A percentile compares a stretch with the other conserved stretches of the same genome.
Evolutionary conservation across 2,113 vertebrate genomes (phyloP).

Genomic region (Oenanthe melanoleuca): DNA sequence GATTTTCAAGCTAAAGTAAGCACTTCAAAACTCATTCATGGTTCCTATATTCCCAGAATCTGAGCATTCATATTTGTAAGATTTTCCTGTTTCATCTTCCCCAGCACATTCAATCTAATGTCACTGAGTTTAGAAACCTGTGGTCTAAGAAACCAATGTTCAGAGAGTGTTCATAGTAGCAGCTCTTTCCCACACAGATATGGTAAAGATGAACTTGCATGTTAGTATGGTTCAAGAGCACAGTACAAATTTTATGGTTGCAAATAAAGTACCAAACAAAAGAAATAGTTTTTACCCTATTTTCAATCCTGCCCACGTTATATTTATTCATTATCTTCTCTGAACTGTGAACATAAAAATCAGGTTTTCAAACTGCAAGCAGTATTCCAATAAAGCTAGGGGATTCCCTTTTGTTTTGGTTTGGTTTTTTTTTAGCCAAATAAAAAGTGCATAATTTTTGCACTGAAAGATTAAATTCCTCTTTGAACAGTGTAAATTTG

Average conservation of each 20-base stretch:
- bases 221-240: neutral
- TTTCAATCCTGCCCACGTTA: neutral
- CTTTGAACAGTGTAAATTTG: constrained; percentile 18
- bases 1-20: constrained; percentile 51
- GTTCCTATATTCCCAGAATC: too few species aligned
- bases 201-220: neutral
- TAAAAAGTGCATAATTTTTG: constrained; percentile 26
- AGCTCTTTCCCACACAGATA: neutral
- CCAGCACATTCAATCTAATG: neutral
- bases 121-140: constrained; percentile 12
- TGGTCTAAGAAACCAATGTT: neutral
- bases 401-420: neutral
- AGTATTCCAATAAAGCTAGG: neutral
- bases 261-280: constrained; percentile 25
- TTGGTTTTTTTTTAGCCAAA: neutral
- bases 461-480: constrained; percentile 23
- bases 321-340: neutral
- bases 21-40: neutral
- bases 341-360: neutral
- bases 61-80: too few species aligned
- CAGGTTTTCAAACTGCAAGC: neutral
- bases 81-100: too few species aligned
- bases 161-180: neutral
- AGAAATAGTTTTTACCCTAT: neutral
- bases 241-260: neutral